Evolutionary conservation across 2,888 invertebrate species (phyloP), one percentile per base, ranked within the genome.

Genomic region (Unio delphinus): DNA sequence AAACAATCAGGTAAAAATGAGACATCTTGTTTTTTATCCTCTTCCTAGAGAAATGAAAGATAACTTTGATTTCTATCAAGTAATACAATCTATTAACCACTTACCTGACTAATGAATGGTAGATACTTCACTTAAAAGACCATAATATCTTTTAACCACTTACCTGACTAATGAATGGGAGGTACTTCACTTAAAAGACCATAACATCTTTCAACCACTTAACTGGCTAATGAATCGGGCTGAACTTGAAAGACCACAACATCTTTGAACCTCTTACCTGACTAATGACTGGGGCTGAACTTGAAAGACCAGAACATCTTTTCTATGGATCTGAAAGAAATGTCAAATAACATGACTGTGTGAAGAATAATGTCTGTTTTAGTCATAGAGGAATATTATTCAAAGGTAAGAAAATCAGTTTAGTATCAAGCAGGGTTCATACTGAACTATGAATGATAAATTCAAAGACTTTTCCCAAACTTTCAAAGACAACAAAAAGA

Each of bases 201-300:
- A 86, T 34, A 20, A 86, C 66, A 61, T 82, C 80, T 70, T 80
- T 4, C 5, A 30, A 4, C 30, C 30, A 64, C 75, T 71, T 78
- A 85, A 85, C 82, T 83, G 65, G 82, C 73, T 69, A 87, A 76
- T 56, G 80, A 82, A 56, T 80, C 78, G 17, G 86, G 83, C 45
- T 83, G 74, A 26, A 82, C 67, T 60, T 79, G 77, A 68, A 86
- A 81, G 54, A 69, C 68, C 28, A 85, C 34, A 20, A 86, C 66
- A 61, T 82, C 80, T 70, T 80, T 82, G 23, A 34, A 7, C 8
- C 34, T 64, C 75, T 71, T 78, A 85, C 86, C 82, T 83, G 67
- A 83, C 73, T 69, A 87, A 76, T 56, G 80, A 82, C 55, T 80
- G 79, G 18, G 86, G 84, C 45, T 83, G 76, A 28, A 82, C 67